Conservation (phyloP, 2,797 vertebrate genomes). For the Apogon talboti region DNA sequence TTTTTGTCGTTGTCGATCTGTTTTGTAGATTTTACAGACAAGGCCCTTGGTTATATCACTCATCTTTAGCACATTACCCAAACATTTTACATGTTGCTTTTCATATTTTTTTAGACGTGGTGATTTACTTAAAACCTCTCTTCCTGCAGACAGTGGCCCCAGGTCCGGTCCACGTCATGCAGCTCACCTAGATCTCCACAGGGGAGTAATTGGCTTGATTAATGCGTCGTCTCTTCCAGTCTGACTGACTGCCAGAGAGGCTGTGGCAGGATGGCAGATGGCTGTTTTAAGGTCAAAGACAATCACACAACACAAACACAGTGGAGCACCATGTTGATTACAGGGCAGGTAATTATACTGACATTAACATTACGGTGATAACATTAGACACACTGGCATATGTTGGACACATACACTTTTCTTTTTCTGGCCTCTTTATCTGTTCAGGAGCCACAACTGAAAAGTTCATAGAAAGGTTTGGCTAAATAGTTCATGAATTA, state of each 20-base stretch:
- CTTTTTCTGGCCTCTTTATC: neutral
- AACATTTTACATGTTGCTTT: neutral
- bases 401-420: neutral
- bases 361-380: slow-evolving; percentile 13
- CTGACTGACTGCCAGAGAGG: slow-evolving; percentile 41
- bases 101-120: neutral
- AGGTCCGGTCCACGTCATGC: slow-evolving; percentile 29
- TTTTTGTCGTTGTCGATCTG: neutral
- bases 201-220: slow-evolving; percentile 71
- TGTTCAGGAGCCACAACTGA: no score
- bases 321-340: slow-evolving; percentile 30
- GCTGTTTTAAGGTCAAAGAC: slow-evolving; percentile 67
- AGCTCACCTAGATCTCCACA: slow-evolving; percentile 67
- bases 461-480: no score
- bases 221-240: slow-evolving; percentile 43
- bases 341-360: slow-evolving; percentile 29
- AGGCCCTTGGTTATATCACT: neutral
- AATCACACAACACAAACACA: slow-evolving; percentile 35
- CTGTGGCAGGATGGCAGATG: slow-evolving; percentile 67
- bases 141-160: slow-evolving; percentile 16
- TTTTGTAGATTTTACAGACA: neutral
- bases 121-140: slow-evolving; percentile 2
- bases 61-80: neutral
- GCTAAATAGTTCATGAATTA: no score
- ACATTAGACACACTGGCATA: slow-evolving; percentile 33